A percentile compares a stretch with the other conserved stretches of the same genome.
These are phyloP conservation scores for Branchinecta lindahli DNA, from an alignment of 1,140 invertebrate species.

Conservation along the genomic window DNA sequence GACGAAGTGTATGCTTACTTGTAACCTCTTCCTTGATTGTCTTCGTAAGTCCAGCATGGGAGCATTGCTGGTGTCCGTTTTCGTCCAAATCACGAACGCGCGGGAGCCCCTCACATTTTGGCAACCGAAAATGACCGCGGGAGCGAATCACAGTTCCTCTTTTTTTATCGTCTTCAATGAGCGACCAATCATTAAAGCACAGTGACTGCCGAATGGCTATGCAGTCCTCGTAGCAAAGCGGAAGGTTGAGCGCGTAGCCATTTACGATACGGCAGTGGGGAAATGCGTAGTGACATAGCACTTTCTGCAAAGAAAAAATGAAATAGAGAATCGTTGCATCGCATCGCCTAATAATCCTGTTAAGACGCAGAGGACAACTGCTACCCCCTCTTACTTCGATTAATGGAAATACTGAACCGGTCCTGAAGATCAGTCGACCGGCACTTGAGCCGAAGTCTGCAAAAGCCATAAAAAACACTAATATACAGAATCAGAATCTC, in stretches of 20 bases:
- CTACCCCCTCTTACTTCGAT: too few species aligned
- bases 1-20: constrained; percentile 34
- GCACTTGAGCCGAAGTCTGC: too few species aligned
- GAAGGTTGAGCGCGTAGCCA: constrained; percentile 38
- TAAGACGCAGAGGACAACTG: too few species aligned
- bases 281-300: constrained; percentile 80
- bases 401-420: too few species aligned
- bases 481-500: too few species aligned
- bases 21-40: constrained; percentile 57
- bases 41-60: constrained; percentile 63
- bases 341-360: too few species aligned
- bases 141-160: constrained; percentile 56
- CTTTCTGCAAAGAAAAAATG: constrained; percentile 39
- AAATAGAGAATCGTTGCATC: neutral
- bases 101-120: constrained; percentile 64
- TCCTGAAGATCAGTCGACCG: too few species aligned
- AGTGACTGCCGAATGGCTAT: constrained; percentile 72
- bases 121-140: constrained; percentile 70
- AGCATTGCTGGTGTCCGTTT: constrained; percentile 43
- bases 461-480: too few species aligned
- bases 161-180: constrained; percentile 73
- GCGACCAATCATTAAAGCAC: constrained; percentile 81
- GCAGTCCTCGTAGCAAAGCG: constrained; percentile 81
- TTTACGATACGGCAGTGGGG: constrained; percentile 56
- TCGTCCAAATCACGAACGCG: constrained; percentile 34